These are phyloP conservation scores for Drosophila orosa DNA, from an alignment of 1,140 invertebrate species.

Conservation along the genomic window DNA sequence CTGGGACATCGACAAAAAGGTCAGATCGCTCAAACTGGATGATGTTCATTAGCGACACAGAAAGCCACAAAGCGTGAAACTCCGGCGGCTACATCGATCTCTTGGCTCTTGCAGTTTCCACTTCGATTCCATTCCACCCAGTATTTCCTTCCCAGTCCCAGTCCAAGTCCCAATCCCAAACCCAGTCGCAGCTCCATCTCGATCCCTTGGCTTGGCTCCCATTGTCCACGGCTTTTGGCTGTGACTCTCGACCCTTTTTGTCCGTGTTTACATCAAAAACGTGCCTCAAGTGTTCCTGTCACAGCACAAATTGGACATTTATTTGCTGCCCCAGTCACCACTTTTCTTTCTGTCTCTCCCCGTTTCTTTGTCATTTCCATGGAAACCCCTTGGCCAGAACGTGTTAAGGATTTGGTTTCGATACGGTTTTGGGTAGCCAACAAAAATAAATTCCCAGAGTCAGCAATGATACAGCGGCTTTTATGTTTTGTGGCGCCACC, in stretches of 20 bases:
- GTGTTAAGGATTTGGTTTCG: slow-evolving; percentile 76
- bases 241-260: slow-evolving; percentile 74
- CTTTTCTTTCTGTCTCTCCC: slow-evolving; percentile 22
- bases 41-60: slow-evolving; percentile 76
- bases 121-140: not conserved
- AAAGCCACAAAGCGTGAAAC: slow-evolving; percentile 70
- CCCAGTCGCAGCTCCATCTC: not conserved
- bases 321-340: slow-evolving; percentile 66
- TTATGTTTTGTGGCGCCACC: slow-evolving; percentile 54
- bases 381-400: slow-evolving; percentile 70
- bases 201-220: slow-evolving; percentile 14
- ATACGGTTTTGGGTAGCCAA: slow-evolving; percentile 36
- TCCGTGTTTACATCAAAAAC: slow-evolving; percentile 80
- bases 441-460: slow-evolving; percentile 34
- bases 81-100: slow-evolving; percentile 70
- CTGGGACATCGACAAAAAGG: slow-evolving; percentile 42
- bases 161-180: not conserved
- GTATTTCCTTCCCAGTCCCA: not conserved
- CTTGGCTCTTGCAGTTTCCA: slow-evolving; percentile 36
- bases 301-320: slow-evolving; percentile 81
- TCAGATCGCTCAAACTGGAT: slow-evolving; percentile 71
- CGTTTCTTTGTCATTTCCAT: slow-evolving; percentile 40
- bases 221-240: slow-evolving; percentile 38
- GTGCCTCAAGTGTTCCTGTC: slow-evolving; percentile 81
- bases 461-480: slow-evolving; percentile 65